Evolutionary conservation across 2,888 invertebrate species (phyloP).

Genomic region (Stenichneumon culpator): DNA sequence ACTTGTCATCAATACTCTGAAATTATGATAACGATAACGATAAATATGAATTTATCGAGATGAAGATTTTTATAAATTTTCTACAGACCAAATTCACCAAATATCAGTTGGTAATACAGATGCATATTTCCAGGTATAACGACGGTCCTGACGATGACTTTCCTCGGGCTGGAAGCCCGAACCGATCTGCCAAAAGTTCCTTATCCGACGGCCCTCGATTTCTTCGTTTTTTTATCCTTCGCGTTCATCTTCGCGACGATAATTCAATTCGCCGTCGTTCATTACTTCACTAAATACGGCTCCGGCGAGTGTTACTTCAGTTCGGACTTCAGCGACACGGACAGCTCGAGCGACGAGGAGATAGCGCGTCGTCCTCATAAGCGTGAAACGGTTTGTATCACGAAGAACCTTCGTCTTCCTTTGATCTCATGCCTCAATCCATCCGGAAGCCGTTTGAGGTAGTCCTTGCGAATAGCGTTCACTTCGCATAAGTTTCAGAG

Average conservation of each 20-base stretch:
- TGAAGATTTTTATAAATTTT: background rate
- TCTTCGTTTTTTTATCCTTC: constrained; percentile 93
- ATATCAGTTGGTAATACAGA: background rate
- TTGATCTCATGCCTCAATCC: background rate
- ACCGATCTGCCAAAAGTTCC: constrained; percentile 94
- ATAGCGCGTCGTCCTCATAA: constrained; percentile 68
- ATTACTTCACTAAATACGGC: constrained; percentile 94
- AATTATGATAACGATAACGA: no score
- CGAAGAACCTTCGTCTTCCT: background rate
- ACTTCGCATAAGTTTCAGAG: no score
- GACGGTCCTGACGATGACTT: constrained; percentile 94
- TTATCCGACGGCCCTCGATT: constrained; percentile 94
- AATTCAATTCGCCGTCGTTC: constrained; percentile 94
- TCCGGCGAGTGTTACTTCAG: constrained; percentile 92
- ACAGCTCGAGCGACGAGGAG: constrained; percentile 87
- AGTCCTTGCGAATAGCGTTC: no score
- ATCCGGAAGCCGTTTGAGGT: background rate
- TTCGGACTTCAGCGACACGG: constrained; percentile 87
- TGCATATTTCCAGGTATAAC: constrained; percentile 88
- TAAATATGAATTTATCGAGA: background rate
- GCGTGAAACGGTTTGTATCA: constrained; percentile 72
- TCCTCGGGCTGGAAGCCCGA: constrained; percentile 92
- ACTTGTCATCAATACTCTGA: background rate
- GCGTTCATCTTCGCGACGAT: constrained; percentile 93
- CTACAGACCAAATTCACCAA: background rate